phyloP scores from a whole-genome alignment of 2,888 invertebrate species.

The Aplocera efformata region DNA sequence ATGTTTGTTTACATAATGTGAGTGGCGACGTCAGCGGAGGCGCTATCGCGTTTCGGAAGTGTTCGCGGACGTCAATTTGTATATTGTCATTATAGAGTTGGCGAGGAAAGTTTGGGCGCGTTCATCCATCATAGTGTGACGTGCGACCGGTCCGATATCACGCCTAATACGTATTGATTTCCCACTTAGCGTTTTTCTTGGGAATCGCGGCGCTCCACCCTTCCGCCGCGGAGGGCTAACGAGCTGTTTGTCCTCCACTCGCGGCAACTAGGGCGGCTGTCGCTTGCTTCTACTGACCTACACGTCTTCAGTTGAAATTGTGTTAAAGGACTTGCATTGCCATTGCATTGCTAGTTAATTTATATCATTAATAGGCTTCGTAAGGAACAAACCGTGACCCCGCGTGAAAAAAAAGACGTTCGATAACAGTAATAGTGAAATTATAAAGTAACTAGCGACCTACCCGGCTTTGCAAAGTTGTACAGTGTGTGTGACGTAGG shows the following conservation, averaged over 20 bases:
- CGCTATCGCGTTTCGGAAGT: conserved; percentile 75
- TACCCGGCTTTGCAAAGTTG: no score
- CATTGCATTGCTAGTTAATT: no score
- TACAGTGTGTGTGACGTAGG: no score
- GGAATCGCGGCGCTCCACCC: conserved; percentile 75
- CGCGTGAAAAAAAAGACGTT: no score
- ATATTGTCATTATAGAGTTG: conserved; percentile 79
- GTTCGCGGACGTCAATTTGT: conserved; percentile 77
- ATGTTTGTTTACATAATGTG: conserved; percentile 77
- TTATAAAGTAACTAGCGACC: no score
- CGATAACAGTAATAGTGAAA: no score
- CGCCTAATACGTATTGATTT: conserved; percentile 81
- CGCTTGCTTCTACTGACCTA: conserved; percentile 33
- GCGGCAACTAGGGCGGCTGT: conserved; percentile 55
- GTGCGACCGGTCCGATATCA: conserved; percentile 75
- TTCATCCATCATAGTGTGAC: conserved; percentile 79
- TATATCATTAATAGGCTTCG: no score
- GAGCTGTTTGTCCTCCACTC: conserved; percentile 78
- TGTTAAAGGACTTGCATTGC: conserved; percentile 5
- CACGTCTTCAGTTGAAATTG: conserved; percentile 16
- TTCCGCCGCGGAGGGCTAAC: conserved; percentile 71
- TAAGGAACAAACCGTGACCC: no score
- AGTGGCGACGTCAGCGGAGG: conserved; percentile 56
- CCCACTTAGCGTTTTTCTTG: conserved; percentile 80
- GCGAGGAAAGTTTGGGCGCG: conserved; percentile 72